Base-by-base conservation (phyloP, 2,888 invertebrate species). In the Eulithis prunata region DNA sequence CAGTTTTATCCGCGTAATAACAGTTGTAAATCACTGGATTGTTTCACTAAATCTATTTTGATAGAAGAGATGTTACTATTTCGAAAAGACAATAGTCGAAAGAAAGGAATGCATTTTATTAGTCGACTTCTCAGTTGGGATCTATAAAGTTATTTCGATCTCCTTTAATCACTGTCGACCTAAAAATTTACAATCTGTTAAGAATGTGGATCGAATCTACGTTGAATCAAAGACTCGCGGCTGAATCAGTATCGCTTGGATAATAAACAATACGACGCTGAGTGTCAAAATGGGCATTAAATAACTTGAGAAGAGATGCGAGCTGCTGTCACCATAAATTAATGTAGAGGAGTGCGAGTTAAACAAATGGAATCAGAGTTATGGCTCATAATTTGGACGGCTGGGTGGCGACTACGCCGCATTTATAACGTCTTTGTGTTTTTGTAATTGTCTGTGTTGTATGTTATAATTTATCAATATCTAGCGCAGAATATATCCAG, bases 351-450 rank as follows among this genome's bases (percentile, higher is more conserved):
- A 83, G 79, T 81, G 81, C 79, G 78, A 76, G 84, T 85, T 84
- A 80, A 86, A 87, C 86, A 88, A 90, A 90, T 90, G 88, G 90
- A 90, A 90, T 89, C 90, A 88, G 89, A 90, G 86, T 92, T 89
- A 92, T 90, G 81, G 89, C 85, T 87, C 88, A 88, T 91, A 89
- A 89, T 85, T 83, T 78, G 82, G 83, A 78, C 80, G 80, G 81
- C 77, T 67, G 73, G 86, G 81, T 81, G 85, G 84, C 84, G 79
- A 76, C 78, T 82, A 84, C 82, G 86, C 87, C 88, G 75, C 85
- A 84, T 84, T 84, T 79, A 81, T 83, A 78, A 76, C 78, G 78
- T 76, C 80, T 77, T 67, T 64, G 69, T 70, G 68, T 70, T 75
- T 73, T 74, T 72, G 76, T 79, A 78, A 79, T 81, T 77, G 81